A percentile compares a stretch with the other conserved stretches of the same genome.
phyloP scores from a whole-genome alignment of 1,140 invertebrate genomes.

The Nephila pilipes region DNA sequence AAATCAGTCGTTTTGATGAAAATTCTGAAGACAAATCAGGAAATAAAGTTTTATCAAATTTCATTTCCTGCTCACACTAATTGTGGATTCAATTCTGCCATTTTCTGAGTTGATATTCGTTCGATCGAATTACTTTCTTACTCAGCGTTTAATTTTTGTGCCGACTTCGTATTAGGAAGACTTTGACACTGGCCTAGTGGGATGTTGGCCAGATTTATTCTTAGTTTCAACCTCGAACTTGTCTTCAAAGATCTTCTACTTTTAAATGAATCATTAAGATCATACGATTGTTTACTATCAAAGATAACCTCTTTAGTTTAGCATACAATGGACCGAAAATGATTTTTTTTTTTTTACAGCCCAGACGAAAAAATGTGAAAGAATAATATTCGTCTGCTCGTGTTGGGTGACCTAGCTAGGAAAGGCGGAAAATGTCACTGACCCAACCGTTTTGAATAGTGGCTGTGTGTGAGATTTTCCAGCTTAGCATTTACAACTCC shows the following conservation, averaged over 20 bases:
- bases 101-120: too few species aligned
- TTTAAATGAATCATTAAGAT: slow-evolving; percentile 32
- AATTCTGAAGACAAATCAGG: too few species aligned
- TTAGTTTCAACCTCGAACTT: slow-evolving; percentile 61
- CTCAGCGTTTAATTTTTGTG: not conserved
- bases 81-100: too few species aligned
- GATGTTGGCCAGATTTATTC: slow-evolving; percentile 58
- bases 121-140: not conserved
- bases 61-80: too few species aligned
- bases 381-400: not conserved
- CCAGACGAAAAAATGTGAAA: not conserved
- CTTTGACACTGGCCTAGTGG: slow-evolving; percentile 64
- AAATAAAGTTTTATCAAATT: too few species aligned
- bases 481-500: not conserved
- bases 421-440: slow-evolving; percentile 20
- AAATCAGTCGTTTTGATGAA: too few species aligned
- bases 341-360: too few species aligned
- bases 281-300: not conserved
- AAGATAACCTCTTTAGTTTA: not conserved
- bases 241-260: not conserved
- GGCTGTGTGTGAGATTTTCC: not conserved
- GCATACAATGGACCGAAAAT: not conserved
- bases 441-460: slow-evolving; percentile 6
- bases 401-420: slow-evolving; percentile 31
- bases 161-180: not conserved